Conservation (phyloP, 2,797 vertebrate genomes). For the Orientallactaga sibirica region DNA sequence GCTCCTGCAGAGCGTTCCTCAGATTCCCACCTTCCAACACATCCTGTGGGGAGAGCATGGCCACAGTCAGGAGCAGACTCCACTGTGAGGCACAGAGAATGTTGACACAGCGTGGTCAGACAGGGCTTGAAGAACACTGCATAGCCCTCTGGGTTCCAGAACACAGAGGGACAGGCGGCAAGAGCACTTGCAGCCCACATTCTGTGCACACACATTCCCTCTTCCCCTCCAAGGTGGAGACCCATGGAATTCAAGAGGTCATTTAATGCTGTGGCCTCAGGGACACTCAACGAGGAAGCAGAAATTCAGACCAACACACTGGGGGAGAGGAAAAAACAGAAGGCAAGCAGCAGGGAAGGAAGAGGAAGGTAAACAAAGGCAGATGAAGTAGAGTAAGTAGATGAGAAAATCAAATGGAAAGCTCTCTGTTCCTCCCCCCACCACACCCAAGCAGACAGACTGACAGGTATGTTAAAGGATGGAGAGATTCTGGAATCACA, state of each 20-base stretch:
- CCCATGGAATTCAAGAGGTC: not conserved
- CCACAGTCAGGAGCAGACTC: not conserved
- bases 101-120: not conserved
- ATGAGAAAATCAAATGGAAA: conserved; percentile 28
- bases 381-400: not conserved
- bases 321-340: not conserved
- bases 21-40: conserved; percentile 97
- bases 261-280: not conserved
- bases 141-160: not conserved
- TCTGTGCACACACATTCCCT: not conserved
- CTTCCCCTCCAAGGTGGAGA: not conserved
- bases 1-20: conserved; percentile 95
- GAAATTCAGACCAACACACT: not conserved
- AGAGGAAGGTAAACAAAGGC: not conserved
- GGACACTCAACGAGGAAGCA: not conserved
- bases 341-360: not conserved
- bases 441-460: conserved; percentile 5
- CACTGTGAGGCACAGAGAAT: not conserved
- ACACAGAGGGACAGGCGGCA: not conserved
- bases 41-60: conserved; percentile 88
- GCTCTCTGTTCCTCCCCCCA: not conserved
- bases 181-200: not conserved
- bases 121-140: not conserved
- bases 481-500: conserved; percentile 33
- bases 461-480: not conserved